Evolutionary conservation across 2,888 invertebrate species (phyloP).

Genomic region (Coremacera marginata): DNA sequence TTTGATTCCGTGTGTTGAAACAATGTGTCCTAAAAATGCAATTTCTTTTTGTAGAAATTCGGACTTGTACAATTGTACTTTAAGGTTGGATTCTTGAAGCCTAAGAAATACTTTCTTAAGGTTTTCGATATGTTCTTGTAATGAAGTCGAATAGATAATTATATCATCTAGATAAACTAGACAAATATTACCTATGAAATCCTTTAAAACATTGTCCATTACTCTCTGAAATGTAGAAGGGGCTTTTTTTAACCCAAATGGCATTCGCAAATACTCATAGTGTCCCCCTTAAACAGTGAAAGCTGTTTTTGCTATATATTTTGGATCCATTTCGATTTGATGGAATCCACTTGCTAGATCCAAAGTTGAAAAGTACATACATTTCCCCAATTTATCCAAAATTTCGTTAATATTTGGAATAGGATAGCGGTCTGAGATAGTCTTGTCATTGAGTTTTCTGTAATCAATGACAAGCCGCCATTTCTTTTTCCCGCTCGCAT

Average conservation of each 20-base stretch:
- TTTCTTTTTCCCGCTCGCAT: slow-evolving; percentile 34
- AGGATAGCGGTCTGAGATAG: too few relatives aligned
- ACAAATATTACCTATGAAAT: slow-evolving; percentile 18
- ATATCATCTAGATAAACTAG: neutral
- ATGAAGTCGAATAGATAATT: too few relatives aligned
- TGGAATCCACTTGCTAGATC: too few relatives aligned
- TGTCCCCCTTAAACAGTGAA: too few relatives aligned
- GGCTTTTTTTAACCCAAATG: neutral
- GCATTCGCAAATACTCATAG: too few relatives aligned
- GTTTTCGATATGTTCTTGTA: too few relatives aligned
- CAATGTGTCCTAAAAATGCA: slow-evolving; percentile 16
- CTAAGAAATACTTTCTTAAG: neutral
- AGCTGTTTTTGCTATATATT: too few relatives aligned
- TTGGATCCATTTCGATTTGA: too few relatives aligned
- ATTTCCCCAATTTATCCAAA: too few relatives aligned
- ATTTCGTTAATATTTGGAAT: too few relatives aligned
- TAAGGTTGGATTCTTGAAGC: neutral
- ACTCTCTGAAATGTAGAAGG: slow-evolving; percentile 15
- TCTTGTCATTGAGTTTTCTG: slow-evolving; percentile 29
- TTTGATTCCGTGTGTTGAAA: neutral
- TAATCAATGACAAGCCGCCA: slow-evolving; percentile 41
- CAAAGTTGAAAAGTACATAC: too few relatives aligned
- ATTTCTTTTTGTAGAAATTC: neutral
- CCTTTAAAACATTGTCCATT: slow-evolving; percentile 10
- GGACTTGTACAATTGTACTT: neutral